Conservation (phyloP, 2,888 invertebrate genomes). For the Andrena haemorrhoa region DNA sequence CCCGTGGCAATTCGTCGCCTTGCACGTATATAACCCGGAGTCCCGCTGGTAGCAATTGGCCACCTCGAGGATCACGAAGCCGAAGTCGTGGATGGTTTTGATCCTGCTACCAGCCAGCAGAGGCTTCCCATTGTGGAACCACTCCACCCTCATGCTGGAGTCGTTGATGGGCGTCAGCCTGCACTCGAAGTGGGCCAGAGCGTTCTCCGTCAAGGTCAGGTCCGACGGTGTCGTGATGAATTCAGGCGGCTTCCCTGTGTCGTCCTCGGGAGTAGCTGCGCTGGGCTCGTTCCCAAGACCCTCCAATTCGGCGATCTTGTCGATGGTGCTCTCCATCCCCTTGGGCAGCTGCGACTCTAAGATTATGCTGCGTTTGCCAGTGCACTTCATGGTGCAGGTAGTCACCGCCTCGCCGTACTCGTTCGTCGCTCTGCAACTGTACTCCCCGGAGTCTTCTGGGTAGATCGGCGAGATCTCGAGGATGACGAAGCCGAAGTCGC, state of each 20-base stretch:
- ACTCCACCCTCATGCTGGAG: conserved; percentile 97
- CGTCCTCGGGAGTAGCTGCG: conserved; percentile 90
- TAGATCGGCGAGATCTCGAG: conserved; percentile 98
- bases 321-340: conserved; percentile 97
- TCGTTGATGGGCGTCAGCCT: conserved; percentile 95
- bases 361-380: conserved; percentile 96
- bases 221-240: conserved; percentile 95
- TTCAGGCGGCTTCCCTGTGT: conserved; percentile 95
- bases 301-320: conserved; percentile 96
- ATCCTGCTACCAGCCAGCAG: conserved; percentile 96
- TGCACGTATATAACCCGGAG: conserved; percentile 96
- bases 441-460: conserved; percentile 97
- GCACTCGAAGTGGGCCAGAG: conserved; percentile 96
- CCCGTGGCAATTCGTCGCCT: conserved; percentile 96
- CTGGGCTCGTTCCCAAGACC: conserved; percentile 91
- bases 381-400: conserved; percentile 94
- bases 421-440: conserved; percentile 94
- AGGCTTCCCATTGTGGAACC: conserved; percentile 98
- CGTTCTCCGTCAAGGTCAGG: conserved; percentile 93
- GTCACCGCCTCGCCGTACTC: conserved; percentile 97
- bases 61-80: conserved; percentile 98
- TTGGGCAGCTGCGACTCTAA: conserved; percentile 96
- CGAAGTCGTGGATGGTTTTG: conserved; percentile 98
- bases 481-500: conserved; percentile 99
- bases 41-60: conserved; percentile 97